phyloP scores from a whole-genome alignment of 2,113 vertebrate species.

The Salvator merianae region DNA sequence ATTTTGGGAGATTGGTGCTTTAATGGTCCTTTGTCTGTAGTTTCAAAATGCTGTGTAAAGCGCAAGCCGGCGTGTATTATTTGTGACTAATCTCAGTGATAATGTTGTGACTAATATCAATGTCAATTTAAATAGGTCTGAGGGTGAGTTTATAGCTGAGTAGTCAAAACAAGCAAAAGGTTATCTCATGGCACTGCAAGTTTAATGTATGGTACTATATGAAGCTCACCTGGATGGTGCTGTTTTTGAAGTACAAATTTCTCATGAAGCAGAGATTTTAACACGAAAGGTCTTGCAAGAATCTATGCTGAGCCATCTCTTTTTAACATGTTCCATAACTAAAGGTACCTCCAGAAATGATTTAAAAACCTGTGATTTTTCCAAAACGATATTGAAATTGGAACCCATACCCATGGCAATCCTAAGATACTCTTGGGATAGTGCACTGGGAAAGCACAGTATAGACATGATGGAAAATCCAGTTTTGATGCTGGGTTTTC shows the following conservation, averaged over 20 bases:
- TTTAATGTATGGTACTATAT: background rate
- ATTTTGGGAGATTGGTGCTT: background rate
- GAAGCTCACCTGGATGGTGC: background rate
- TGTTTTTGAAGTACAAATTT: background rate
- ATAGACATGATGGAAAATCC: no score
- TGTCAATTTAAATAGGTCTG: background rate
- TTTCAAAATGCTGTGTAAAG: slow-evolving; percentile 13
- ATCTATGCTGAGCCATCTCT: no score
- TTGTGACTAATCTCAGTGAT: slow-evolving; percentile 23
- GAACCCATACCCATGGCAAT: no score
- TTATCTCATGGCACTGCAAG: background rate
- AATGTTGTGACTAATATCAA: slow-evolving; percentile 20
- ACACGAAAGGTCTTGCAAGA: no score
- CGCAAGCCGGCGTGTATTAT: background rate
- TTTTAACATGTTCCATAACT: no score
- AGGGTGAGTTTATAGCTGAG: background rate
- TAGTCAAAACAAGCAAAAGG: slow-evolving; percentile 12
- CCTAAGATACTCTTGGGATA: no score
- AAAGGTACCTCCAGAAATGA: no score
- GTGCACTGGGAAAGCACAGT: no score
- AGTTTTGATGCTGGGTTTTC: no score
- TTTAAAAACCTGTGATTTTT: no score
- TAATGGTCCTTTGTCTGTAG: background rate
- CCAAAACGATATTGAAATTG: no score
- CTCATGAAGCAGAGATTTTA: no score